Conservation (phyloP, 2,113 vertebrate species). For the Nothocercus nigrocapillus region DNA sequence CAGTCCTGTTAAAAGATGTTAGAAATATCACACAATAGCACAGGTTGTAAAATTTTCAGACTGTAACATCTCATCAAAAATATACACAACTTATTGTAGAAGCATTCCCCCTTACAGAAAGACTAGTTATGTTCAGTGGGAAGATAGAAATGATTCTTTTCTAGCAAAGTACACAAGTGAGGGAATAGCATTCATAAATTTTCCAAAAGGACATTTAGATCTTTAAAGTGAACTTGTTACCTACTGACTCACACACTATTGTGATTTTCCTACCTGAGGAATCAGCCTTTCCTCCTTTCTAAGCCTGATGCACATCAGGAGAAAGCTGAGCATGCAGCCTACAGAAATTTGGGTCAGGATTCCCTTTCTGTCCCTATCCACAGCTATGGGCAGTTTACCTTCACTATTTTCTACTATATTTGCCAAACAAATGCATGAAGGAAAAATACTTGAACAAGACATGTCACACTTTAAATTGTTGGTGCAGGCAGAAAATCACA, state of each 20-base stretch:
- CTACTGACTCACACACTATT: neutral
- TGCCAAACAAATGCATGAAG: neutral
- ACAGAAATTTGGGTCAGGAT: neutral
- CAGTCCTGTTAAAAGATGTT: neutral
- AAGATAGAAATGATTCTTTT: neutral
- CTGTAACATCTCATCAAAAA: neutral
- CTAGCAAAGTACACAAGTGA: neutral
- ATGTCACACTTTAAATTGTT: neutral
- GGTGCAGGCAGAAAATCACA: neutral
- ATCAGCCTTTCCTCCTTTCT: neutral
- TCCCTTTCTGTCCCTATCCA: neutral
- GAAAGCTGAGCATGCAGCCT: neutral
- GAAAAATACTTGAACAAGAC: neutral
- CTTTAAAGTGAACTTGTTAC: neutral
- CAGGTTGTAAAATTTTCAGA: neutral
- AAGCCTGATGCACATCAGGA: neutral
- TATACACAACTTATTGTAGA: neutral
- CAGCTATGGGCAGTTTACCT: neutral
- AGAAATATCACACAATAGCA: neutral
- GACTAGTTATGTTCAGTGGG: neutral
- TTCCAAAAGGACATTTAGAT: neutral
- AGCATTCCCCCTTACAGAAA: neutral
- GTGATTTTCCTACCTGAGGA: neutral
- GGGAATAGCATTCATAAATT: neutral
- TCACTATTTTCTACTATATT: neutral